A percentile compares a stretch with the other conserved stretches of the same genome.
Conservation (phyloP, 2,888 invertebrate genomes). For the Coelogynopora nodosa region DNA sequence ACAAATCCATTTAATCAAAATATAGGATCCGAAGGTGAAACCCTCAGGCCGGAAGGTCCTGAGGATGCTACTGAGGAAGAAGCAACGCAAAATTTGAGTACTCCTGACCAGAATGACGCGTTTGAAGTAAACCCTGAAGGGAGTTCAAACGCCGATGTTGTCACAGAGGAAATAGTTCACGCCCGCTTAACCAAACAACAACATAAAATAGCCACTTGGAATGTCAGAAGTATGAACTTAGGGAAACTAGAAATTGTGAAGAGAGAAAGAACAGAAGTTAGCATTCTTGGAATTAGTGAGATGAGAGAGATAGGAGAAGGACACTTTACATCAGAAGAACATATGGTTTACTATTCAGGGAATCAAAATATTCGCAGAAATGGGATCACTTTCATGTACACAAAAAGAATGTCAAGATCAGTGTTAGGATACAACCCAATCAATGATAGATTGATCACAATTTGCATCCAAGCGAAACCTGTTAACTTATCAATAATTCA, state of each 20-base stretch:
- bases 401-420: background rate
- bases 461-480: background rate
- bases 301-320: background rate
- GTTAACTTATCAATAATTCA: conserved; percentile 43
- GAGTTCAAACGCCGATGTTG: background rate
- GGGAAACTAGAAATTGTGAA: background rate
- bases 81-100: background rate
- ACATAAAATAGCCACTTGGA: background rate
- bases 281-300: background rate
- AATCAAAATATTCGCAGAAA: background rate
- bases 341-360: background rate
- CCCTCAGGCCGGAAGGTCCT: background rate
- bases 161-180: background rate
- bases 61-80: background rate
- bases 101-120: background rate
- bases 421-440: background rate
- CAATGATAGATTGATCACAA: background rate
- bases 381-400: background rate
- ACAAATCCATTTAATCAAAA: background rate
- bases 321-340: background rate
- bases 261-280: background rate
- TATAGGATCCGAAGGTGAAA: background rate
- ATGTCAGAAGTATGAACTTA: background rate
- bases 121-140: background rate
- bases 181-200: background rate